phyloP scores from a whole-genome alignment of 2,888 invertebrate genomes.

The Tetragonula carbonaria region DNA sequence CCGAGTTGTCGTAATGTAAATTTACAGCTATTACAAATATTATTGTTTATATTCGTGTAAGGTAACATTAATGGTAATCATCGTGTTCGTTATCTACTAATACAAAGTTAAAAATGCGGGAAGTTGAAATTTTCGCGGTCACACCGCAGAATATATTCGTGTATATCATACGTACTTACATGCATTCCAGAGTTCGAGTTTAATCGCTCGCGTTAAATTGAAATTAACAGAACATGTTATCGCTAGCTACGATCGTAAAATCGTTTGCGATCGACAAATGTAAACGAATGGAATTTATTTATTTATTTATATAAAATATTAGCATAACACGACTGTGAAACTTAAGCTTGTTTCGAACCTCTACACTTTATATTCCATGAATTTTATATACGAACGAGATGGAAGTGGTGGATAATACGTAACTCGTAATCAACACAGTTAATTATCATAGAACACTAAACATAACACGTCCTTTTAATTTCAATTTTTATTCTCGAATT shows the following conservation, averaged over 20 bases:
- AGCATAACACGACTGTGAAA: neutral
- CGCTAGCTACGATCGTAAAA: neutral
- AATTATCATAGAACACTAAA: neutral
- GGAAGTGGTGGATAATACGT: too few relatives aligned
- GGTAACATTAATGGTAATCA: constrained; percentile 74
- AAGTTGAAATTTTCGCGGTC: constrained; percentile 73
- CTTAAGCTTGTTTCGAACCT: neutral
- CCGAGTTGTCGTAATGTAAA: constrained; percentile 67
- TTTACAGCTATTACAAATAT: constrained; percentile 80
- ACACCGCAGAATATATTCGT: constrained; percentile 59
- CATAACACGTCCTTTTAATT: constrained; percentile 54
- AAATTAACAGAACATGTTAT: constrained; percentile 52
- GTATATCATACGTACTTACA: constrained; percentile 49
- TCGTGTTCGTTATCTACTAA: constrained; percentile 75
- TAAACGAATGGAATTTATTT: neutral
- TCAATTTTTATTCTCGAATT: constrained; percentile 50
- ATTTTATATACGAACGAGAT: neutral
- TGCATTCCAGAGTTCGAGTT: constrained; percentile 42
- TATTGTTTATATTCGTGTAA: constrained; percentile 74
- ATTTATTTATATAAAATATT: neutral
- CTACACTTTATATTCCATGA: neutral
- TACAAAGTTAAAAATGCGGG: constrained; percentile 81
- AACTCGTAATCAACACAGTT: neutral
- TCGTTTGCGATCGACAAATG: neutral
- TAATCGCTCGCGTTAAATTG: constrained; percentile 28